These are phyloP conservation scores for Solen grandis DNA, from an alignment of 1,140 invertebrate genomes.

Conservation along the genomic window DNA sequence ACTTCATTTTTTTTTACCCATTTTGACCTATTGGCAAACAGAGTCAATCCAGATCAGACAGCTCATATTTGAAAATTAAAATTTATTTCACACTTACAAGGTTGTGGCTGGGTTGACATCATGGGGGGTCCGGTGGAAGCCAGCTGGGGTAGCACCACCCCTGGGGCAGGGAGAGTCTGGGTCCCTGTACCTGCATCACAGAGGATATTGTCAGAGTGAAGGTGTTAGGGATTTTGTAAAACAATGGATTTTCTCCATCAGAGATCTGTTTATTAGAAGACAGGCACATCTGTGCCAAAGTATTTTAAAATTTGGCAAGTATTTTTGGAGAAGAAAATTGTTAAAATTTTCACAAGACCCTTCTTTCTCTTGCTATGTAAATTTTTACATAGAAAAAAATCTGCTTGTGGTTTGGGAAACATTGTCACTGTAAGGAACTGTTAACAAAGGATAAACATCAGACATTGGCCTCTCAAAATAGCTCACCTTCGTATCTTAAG, in stretches of 20 bases:
- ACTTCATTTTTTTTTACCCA: too few relatives aligned
- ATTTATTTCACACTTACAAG: neutral
- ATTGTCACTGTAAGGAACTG: too few relatives aligned
- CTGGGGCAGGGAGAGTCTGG: slow-evolving; percentile 23
- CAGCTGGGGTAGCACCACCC: slow-evolving; percentile 48
- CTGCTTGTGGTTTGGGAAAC: too few relatives aligned
- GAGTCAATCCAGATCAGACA: neutral
- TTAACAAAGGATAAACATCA: too few relatives aligned
- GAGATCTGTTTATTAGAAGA: neutral
- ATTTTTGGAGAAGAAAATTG: neutral
- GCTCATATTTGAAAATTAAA: neutral
- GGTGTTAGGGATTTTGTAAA: neutral
- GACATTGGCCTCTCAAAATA: too few relatives aligned
- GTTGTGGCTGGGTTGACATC: slow-evolving; percentile 20
- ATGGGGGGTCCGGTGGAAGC: slow-evolving; percentile 2
- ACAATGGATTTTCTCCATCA: neutral
- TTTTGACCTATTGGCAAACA: too few relatives aligned
- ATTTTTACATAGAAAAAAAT: too few relatives aligned
- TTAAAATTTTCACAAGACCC: neutral
- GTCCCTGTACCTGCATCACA: neutral
- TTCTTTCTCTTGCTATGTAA: too few relatives aligned
- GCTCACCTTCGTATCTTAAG: too few relatives aligned
- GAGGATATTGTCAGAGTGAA: neutral
- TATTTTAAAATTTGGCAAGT: neutral
- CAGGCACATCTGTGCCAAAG: neutral